Evolutionary conservation across 2,888 invertebrate genomes (phyloP).

Genomic region (Scotopteryx bipunctaria): DNA sequence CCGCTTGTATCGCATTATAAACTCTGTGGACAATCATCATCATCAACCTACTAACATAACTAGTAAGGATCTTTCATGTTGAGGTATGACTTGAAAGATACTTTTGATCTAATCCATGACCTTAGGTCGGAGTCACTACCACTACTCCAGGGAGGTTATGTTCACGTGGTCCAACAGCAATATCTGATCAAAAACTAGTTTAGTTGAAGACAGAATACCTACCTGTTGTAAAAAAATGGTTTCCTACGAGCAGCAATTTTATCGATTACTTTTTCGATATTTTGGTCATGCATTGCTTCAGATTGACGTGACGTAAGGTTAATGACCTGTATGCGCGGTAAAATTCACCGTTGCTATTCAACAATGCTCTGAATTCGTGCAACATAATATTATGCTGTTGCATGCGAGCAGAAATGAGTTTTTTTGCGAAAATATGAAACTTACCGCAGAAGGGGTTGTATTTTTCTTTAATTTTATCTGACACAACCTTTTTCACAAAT

Average conservation of each 20-base stretch:
- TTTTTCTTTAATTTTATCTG: constrained; percentile 63
- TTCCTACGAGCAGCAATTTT: no score
- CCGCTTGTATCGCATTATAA: constrained; percentile 73
- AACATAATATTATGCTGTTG: no score
- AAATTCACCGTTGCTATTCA: neutral
- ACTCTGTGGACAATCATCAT: constrained; percentile 48
- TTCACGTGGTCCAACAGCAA: no score
- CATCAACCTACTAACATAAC: neutral
- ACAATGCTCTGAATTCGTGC: constrained; percentile 1
- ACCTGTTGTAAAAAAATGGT: no score
- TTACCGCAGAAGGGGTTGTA: constrained; percentile 63
- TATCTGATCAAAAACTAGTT: no score
- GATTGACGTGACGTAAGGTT: constrained; percentile 12
- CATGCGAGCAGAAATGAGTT: neutral
- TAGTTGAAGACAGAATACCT: no score
- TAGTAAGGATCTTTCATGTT: no score
- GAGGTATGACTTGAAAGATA: no score
- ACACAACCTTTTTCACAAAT: constrained; percentile 68
- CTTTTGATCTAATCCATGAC: no score
- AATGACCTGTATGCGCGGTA: constrained; percentile 3
- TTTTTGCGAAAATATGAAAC: constrained; percentile 22
- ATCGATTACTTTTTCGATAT: no score
- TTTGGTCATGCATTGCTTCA: constrained; percentile 2
- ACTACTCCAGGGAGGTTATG: no score
- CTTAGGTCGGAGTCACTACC: no score